Percentiles rank a stretch among this genome's conserved stretches.
phyloP scores from a whole-genome alignment of 2,113 vertebrate species.

The Etia nguti region DNA sequence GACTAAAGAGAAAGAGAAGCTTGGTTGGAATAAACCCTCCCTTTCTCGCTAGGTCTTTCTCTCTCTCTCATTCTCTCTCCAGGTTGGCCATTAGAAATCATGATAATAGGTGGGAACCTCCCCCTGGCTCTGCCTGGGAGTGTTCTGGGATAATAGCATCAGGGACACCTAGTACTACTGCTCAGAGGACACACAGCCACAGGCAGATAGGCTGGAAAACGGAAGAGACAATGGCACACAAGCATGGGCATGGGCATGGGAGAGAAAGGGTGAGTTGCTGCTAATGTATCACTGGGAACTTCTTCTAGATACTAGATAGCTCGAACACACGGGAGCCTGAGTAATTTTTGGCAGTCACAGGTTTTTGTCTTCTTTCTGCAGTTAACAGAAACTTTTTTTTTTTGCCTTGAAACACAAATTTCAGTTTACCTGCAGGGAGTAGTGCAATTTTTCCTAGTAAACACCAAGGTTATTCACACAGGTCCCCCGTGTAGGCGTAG shows the following conservation, averaged over 20 bases:
- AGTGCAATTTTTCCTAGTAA: not conserved
- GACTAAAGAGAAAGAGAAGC: not conserved
- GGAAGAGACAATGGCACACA: slow-evolving; percentile 61
- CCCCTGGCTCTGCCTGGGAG: slow-evolving; percentile 62
- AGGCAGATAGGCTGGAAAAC: slow-evolving; percentile 37
- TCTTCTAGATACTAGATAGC: not conserved
- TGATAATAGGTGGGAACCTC: slow-evolving; percentile 64
- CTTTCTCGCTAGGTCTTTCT: slow-evolving; percentile 7
- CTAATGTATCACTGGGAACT: slow-evolving; percentile 1
- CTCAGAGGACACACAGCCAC: slow-evolving; percentile 52
- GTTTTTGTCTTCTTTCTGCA: not conserved
- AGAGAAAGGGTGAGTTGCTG: slow-evolving; percentile 63
- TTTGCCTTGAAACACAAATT: not conserved
- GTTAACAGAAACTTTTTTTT: not conserved
- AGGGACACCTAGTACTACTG: slow-evolving; percentile 65
- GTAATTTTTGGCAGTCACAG: not conserved
- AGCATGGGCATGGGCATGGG: slow-evolving; percentile 51
- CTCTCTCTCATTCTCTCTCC: slow-evolving; percentile 7
- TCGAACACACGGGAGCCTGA: not conserved
- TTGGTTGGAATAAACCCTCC: not conserved
- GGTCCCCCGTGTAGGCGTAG: not conserved
- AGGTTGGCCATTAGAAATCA: slow-evolving; percentile 62
- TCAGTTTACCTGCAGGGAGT: not conserved
- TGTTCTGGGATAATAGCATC: slow-evolving; percentile 69
- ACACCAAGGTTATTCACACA: not conserved